Base-by-base conservation (phyloP, 1,140 invertebrate species). In the Rhopalosiphum maidis region DNA sequence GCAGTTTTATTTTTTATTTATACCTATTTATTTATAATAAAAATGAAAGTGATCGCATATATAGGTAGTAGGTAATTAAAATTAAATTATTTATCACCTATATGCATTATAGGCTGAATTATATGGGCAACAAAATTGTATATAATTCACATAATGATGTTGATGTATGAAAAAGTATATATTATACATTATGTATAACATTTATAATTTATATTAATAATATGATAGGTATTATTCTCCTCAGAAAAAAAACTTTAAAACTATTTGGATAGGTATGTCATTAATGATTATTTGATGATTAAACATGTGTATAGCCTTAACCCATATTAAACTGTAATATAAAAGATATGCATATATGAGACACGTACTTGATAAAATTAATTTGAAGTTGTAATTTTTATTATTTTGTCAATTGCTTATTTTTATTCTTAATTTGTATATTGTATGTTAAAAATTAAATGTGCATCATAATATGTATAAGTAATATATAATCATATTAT, bases 121-220 rank as follows among this genome's bases (percentile, higher is more conserved):
- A 77, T 77, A 77, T 15, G 4, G 60, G 18, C 15, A 77, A 77
- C 15, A 77, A 18, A 77, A 77, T n/a, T 68, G 15, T 68, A 15
- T n/a, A 18, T 15, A n/a, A 77, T 15, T 5, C 30, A 77, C 30
- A 77, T 77, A 77, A 77, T n/a, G 30, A 77, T 77, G n/a, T n/a
- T 77, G 5, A 77, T 77, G 60, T 77, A 77, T 77, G 30, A 77
- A 77, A 77, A 77, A 15, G 60, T 77, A 77, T n/a, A 77, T 4
- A 18, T 30, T 25, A 60, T 60, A 30, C 8, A 48, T 15, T 15
- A 48, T 51, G 3, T 77, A 77, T 21, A 35, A 77, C 60, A 77
- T 77, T 77, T 77, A 77, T 77, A 77, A 77, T 77, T 77, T 77
- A 15, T 77, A 77, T 77, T 77, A n/a, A 77, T 77, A n/a, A 77